These are phyloP conservation scores for Macrostomum lignano DNA, from an alignment of 1,140 invertebrate species.

Conservation along the genomic window DNA sequence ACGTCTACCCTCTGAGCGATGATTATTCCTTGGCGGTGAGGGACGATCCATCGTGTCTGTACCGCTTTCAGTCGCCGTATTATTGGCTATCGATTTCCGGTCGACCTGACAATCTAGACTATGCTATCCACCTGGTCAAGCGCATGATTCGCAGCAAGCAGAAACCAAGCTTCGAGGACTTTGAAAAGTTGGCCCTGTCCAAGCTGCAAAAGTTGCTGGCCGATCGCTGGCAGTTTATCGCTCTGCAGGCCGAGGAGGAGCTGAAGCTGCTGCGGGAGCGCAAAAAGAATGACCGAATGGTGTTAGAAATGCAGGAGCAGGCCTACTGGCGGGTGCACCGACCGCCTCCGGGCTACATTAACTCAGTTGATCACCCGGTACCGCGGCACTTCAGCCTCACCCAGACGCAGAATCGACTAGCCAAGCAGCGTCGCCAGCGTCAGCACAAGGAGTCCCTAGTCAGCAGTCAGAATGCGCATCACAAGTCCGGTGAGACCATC, in stretches of 20 bases:
- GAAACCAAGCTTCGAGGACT: constrained; percentile 65
- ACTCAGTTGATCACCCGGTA: too few species aligned
- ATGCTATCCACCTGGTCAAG: constrained; percentile 67
- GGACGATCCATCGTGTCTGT: constrained; percentile 60
- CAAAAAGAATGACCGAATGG: constrained; percentile 75
- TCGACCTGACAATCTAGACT: constrained; percentile 60
- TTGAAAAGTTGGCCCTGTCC: constrained; percentile 57
- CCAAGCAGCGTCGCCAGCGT: too few species aligned
- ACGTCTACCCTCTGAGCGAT: constrained; percentile 79
- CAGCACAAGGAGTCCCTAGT: too few species aligned
- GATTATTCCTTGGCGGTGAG: constrained; percentile 58
- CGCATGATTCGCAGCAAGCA: constrained; percentile 64
- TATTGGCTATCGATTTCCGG: constrained; percentile 42
- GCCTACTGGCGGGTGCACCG: constrained; percentile 81
- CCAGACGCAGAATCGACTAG: too few species aligned
- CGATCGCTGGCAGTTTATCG: constrained; percentile 68
- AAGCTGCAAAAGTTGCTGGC: constrained; percentile 59
- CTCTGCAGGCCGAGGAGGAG: constrained; percentile 72
- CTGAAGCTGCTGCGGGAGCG: constrained; percentile 52
- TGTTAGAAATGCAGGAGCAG: constrained; percentile 71
- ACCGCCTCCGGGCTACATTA: constrained; percentile 41
- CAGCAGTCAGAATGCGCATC: too few species aligned
- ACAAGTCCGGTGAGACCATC: too few species aligned
- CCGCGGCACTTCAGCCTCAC: too few species aligned
- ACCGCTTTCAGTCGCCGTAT: constrained; percentile 57